Percentiles rank a stretch among this genome's conserved stretches.
Evolutionary conservation across 2,797 vertebrate genomes (phyloP).

Genomic region (Cyprinella venusta): DNA sequence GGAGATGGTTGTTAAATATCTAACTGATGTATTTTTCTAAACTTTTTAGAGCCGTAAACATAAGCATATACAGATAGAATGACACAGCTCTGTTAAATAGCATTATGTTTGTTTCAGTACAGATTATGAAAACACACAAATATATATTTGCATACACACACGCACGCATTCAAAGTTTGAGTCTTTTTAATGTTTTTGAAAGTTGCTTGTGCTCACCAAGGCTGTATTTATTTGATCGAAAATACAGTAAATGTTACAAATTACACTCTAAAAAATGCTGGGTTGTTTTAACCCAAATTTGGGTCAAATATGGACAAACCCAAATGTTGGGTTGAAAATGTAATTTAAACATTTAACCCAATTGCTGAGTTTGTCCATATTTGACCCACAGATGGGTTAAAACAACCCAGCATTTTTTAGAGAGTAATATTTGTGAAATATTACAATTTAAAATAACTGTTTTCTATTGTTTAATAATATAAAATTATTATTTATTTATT

Average conservation of each 20-base stretch:
- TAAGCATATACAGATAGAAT: background rate
- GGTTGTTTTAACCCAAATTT: too few relatives aligned
- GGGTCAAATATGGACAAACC: too few relatives aligned
- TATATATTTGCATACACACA: background rate
- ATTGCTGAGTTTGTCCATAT: too few relatives aligned
- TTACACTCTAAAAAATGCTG: too few relatives aligned
- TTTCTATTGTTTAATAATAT: too few relatives aligned
- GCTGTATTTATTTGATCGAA: background rate
- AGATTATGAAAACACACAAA: background rate
- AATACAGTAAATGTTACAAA: background rate
- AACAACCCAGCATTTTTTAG: too few relatives aligned
- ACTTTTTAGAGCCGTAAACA: slow-evolving; percentile 5
- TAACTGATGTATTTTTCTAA: slow-evolving; percentile 34
- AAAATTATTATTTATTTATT: too few relatives aligned
- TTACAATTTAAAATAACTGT: background rate
- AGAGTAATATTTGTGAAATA: background rate
- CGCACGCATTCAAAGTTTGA: background rate
- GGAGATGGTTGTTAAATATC: slow-evolving; percentile 37
- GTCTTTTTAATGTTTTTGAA: background rate
- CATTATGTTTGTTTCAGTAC: background rate
- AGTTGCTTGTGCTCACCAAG: background rate
- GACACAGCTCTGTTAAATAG: background rate
- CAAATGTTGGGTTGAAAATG: too few relatives aligned
- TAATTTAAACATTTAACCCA: too few relatives aligned
- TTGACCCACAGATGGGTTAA: too few relatives aligned